Base-by-base conservation (phyloP, 1,140 invertebrate species). In the Pteromalus puparum region DNA sequence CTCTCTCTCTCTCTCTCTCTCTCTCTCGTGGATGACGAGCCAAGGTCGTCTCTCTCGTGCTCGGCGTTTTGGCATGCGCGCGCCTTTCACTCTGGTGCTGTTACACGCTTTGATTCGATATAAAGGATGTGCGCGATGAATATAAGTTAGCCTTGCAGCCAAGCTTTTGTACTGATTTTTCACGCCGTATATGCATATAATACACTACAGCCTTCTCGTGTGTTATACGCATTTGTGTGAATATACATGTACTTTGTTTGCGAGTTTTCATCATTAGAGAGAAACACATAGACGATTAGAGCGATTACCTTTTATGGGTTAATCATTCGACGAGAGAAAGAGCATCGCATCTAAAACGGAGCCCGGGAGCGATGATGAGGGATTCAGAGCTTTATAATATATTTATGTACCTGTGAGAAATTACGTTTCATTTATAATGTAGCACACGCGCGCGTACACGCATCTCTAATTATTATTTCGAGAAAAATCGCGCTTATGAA, bases 241-340 rank as follows among this genome's bases (percentile, higher is more conserved):
- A 7, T n/a, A 18, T 61, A 34, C 53, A 5, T 5, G 13, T 1
- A 18, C 53, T n/a, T 61, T 61, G 53, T 61, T 61, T 42, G 38
- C 53, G 53, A 34, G 9, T 3, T n/a, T 65, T 78, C 28, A 78
- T 78, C 48, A 21, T 65, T 34, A 34, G 21, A 78, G 76, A 78
- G 15, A 18, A 53, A 53, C 1, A 53, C 13, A 21, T 1, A 21
- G 13, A 21, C 48, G 15, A 61, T 61, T n/a, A 61, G 53, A 61
- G 6, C 18, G 67, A 79, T 79, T 79, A 38, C 61, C 9, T 34
- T 79, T 70, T 80, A 80, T 80, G 42, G 38, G 65, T 80, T 70
- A 70, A 46, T 70, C 46, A 70, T 80, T 80, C 15, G 10, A 70
- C 12, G 13, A 12, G 38, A 34, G 65, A 34, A 5, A 34, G 34